Evolutionary conservation across 2,113 vertebrate genomes (phyloP).

Genomic region (Casuarius casuarius): DNA sequence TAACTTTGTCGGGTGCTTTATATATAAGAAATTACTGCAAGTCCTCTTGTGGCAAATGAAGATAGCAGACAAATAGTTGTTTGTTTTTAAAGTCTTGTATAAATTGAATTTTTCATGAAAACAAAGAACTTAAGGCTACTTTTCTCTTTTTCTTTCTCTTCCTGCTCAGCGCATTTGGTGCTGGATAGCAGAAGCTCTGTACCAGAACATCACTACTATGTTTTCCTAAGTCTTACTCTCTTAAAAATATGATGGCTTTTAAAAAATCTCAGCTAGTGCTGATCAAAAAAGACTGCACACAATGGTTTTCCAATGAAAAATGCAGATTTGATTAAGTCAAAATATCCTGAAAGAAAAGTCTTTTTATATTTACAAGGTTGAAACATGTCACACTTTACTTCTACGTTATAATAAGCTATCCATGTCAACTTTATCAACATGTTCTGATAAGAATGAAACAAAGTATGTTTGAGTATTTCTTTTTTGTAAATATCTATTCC

Average conservation of each 20-base stretch:
- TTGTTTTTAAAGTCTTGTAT: background rate
- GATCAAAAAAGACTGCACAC: background rate
- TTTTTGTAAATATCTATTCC: background rate
- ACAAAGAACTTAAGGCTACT: background rate
- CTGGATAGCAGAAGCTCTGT: background rate
- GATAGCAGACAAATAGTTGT: background rate
- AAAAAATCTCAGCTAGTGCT: background rate
- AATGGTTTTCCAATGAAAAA: background rate
- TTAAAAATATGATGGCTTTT: background rate
- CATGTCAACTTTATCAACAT: background rate
- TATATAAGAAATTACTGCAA: background rate
- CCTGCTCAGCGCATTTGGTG: background rate
- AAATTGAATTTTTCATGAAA: background rate
- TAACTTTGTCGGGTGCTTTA: background rate
- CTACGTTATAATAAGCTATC: background rate
- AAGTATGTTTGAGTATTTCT: background rate
- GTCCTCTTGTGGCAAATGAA: constrained; percentile 2
- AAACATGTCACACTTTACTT: background rate
- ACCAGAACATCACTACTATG: background rate
- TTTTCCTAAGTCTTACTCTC: background rate
- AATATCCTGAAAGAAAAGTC: background rate
- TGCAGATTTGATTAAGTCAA: background rate
- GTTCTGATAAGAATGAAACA: background rate
- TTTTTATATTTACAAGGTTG: background rate
- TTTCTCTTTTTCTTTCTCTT: background rate